phyloP scores from a whole-genome alignment of 2,113 vertebrate genomes.

The Microcebus jonahi region DNA sequence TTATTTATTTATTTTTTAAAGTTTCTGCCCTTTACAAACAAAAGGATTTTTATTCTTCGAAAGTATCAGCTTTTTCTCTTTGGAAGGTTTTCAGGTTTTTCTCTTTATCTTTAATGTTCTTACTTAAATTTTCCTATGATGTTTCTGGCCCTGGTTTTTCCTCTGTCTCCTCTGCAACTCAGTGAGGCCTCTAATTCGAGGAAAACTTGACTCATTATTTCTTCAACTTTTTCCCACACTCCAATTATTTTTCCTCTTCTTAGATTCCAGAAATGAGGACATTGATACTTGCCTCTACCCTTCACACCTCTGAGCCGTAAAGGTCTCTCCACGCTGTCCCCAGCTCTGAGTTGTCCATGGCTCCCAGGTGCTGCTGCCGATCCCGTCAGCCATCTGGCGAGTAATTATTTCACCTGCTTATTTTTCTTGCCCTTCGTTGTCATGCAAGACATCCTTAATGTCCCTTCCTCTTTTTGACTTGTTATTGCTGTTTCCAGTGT shows the following conservation, averaged over 20 bases:
- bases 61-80: not conserved
- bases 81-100: no score
- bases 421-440: not conserved
- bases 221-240: fast-evolving
- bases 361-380: no score
- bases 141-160: fast-evolving
- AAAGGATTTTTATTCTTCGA: fast-evolving
- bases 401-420: not conserved
- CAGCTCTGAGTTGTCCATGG: no score
- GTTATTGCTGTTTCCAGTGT: no score
- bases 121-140: fast-evolving
- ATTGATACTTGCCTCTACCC: fast-evolving
- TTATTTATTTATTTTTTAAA: no score
- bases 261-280: fast-evolving
- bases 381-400: not conserved
- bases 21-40: no score
- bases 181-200: no score
- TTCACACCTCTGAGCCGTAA: fast-evolving
- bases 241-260: not conserved
- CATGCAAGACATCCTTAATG: no score
- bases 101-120: no score
- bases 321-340: not conserved
- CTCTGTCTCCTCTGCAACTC: no score
- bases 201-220: not conserved
- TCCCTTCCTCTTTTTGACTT: not conserved